Conservation (phyloP, 2,797 vertebrate species). For the Acrossocheilus fasciatus region DNA sequence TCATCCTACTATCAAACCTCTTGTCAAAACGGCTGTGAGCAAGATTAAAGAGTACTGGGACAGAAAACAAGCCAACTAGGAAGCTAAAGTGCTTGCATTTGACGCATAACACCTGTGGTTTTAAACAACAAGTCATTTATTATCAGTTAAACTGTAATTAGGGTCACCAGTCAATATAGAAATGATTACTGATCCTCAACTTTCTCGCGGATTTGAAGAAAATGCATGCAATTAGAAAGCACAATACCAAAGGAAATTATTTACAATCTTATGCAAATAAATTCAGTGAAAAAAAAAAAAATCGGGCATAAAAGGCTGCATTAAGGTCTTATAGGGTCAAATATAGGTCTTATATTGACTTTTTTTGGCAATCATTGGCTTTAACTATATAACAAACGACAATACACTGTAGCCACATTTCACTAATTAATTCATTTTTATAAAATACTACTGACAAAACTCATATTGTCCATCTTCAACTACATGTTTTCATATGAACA, state of each 20-base stretch:
- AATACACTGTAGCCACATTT: background rate
- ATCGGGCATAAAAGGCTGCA: background rate
- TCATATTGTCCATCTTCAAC: too few species aligned
- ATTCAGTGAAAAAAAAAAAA: background rate
- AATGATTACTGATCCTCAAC: background rate
- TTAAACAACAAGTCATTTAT: background rate
- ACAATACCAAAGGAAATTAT: background rate
- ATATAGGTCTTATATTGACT: background rate
- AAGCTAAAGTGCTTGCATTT: background rate
- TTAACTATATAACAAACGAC: background rate
- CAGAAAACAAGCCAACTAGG: slow-evolving; percentile 14
- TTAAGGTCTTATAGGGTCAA: background rate
- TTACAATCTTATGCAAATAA: background rate
- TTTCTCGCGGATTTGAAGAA: background rate
- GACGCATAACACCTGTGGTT: background rate
- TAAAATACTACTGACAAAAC: too few species aligned
- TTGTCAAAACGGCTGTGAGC: slow-evolving; percentile 34
- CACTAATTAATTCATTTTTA: background rate
- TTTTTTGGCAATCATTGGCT: background rate
- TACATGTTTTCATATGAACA: too few species aligned
- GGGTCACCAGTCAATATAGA: background rate
- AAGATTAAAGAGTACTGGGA: background rate
- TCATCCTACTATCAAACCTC: slow-evolving; percentile 68
- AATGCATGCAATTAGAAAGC: background rate
- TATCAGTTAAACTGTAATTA: background rate